phyloP scores from a whole-genome alignment of 2,888 invertebrate genomes.

The Acrobasis suavella region DNA sequence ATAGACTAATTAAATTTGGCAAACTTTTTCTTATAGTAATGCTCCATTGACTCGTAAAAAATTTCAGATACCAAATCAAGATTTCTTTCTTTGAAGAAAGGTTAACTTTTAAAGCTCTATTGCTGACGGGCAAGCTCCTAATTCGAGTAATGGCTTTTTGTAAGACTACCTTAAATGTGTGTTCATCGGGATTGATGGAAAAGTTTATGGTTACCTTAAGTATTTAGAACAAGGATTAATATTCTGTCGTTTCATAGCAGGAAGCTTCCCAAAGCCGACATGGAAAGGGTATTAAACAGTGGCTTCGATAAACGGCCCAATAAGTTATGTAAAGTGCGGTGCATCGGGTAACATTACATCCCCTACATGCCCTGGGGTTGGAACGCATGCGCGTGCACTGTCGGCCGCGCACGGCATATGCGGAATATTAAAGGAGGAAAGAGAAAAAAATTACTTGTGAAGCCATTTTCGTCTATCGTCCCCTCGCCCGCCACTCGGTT shows the following conservation, averaged over 20 bases:
- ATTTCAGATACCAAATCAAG: no score
- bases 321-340: conserved; percentile 81
- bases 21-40: not conserved
- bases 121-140: not conserved
- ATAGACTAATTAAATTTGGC: not conserved
- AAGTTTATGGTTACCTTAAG: conserved; percentile 55
- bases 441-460: conserved; percentile 83
- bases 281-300: conserved; percentile 77
- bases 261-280: conserved; percentile 74
- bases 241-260: conserved; percentile 57
- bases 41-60: no score
- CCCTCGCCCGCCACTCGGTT: conserved; percentile 71
- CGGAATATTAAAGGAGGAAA: conserved; percentile 83
- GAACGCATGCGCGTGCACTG: conserved; percentile 79
- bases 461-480: conserved; percentile 82
- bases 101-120: no score
- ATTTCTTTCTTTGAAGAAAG: no score
- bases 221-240: conserved; percentile 69
- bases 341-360: conserved; percentile 80
- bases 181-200: conserved; percentile 64
- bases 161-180: conserved; percentile 22
- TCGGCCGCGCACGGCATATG: conserved; percentile 78
- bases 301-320: conserved; percentile 79
- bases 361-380: conserved; percentile 64
- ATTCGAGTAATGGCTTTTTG: not conserved